Conservation (phyloP, 2,113 vertebrate species). For the Lathamus discolor region DNA sequence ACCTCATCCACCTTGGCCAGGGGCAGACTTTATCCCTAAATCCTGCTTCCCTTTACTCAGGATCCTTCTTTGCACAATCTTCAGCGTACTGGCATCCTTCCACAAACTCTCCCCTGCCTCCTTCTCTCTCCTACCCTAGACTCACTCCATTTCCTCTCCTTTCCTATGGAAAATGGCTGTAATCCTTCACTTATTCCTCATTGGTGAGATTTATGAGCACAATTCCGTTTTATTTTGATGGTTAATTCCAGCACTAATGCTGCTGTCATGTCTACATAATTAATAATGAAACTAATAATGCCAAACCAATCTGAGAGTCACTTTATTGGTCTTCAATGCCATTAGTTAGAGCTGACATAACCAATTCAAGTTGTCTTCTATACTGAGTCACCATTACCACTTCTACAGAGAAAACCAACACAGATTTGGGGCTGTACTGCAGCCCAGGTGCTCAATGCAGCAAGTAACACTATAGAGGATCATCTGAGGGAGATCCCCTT, state of each 20-base stretch:
- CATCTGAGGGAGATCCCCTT: background rate
- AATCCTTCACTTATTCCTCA: slow-evolving; percentile 23
- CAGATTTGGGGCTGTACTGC: background rate
- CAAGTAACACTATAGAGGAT: background rate
- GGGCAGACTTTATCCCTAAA: background rate
- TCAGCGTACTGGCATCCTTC: background rate
- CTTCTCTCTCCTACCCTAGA: background rate
- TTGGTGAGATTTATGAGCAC: slow-evolving; percentile 51
- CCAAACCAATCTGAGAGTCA: slow-evolving; percentile 39
- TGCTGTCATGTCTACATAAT: slow-evolving; percentile 53
- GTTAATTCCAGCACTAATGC: slow-evolving; percentile 46
- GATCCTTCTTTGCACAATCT: background rate
- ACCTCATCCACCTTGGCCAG: background rate
- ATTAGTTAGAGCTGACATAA: slow-evolving; percentile 52
- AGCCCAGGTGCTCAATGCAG: background rate
- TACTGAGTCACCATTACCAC: background rate
- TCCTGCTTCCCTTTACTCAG: background rate
- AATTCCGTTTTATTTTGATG: slow-evolving; percentile 58
- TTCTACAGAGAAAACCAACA: background rate
- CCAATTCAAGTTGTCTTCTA: slow-evolving; percentile 10
- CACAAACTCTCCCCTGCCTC: background rate
- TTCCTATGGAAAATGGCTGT: background rate
- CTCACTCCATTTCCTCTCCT: background rate
- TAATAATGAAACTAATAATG: slow-evolving; percentile 54
- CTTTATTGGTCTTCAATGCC: slow-evolving; percentile 29